Evolutionary conservation across 2,888 invertebrate species (phyloP).

Genomic region (Spilosoma lubricipeda): DNA sequence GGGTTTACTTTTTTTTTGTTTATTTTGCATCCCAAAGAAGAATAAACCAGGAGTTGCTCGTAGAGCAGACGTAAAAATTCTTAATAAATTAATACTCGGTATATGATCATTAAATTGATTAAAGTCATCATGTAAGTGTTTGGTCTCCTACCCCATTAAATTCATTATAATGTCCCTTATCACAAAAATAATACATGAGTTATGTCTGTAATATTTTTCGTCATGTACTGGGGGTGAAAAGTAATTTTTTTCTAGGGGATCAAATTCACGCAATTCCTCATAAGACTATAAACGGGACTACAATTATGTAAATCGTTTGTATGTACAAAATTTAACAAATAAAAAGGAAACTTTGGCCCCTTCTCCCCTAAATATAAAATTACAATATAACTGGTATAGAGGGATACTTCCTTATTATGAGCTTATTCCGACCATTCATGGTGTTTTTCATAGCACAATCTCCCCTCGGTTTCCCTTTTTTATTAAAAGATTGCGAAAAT

Average conservation of each 20-base stretch:
- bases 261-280: conserved; percentile 41
- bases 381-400: conserved; percentile 45
- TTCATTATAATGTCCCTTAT: neutral
- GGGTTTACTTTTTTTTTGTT: no score
- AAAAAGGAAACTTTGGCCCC: conserved; percentile 36
- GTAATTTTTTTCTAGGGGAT: conserved; percentile 39
- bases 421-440: conserved; percentile 45
- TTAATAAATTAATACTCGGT: neutral
- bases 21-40: no score
- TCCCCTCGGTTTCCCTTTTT: conserved; percentile 39
- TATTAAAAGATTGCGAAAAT: conserved; percentile 46
- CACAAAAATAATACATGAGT: conserved; percentile 10
- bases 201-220: conserved; percentile 28
- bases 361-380: conserved; percentile 53
- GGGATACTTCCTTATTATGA: conserved; percentile 51
- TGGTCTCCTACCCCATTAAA: neutral
- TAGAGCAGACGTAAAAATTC: neutral
- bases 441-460: conserved; percentile 51
- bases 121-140: neutral
- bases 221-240: conserved; percentile 32
- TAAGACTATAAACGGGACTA: conserved; percentile 51
- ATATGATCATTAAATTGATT: neutral
- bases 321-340: conserved; percentile 47
- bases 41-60: neutral
- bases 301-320: conserved; percentile 53